Percentiles rank a stretch among this genome's conserved stretches.
Evolutionary conservation across 2,113 vertebrate species (phyloP).

Genomic region (Microtus pennsylvanicus): DNA sequence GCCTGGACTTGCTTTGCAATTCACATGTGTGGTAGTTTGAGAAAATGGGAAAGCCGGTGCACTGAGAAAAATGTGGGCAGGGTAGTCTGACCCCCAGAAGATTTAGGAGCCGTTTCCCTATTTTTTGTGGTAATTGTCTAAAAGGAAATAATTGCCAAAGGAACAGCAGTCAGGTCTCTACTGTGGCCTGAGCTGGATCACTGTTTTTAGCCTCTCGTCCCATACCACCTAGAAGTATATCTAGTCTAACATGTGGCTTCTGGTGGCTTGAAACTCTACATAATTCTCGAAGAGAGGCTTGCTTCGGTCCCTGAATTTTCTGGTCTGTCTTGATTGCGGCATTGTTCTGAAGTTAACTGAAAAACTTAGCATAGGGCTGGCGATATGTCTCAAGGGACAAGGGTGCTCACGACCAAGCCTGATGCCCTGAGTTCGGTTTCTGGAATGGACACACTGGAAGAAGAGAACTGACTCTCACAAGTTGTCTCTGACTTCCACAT

Average conservation of each 20-base stretch:
- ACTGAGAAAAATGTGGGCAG: not conserved
- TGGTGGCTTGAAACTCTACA: not conserved
- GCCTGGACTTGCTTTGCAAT: not conserved
- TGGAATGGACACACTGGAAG: not conserved
- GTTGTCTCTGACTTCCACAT: not conserved
- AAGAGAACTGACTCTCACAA: not conserved
- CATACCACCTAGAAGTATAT: fast-evolving
- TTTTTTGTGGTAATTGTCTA: not conserved
- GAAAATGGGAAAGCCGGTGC: not conserved
- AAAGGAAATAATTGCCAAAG: not conserved
- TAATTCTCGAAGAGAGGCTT: not conserved
- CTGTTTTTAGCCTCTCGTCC: fast-evolving
- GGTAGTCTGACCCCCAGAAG: not conserved
- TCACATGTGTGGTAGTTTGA: not conserved
- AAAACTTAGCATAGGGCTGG: not conserved
- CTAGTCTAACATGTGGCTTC: not conserved
- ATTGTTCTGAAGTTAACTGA: not conserved
- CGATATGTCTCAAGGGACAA: not conserved
- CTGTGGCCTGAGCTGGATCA: not conserved
- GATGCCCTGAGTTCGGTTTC: not conserved
- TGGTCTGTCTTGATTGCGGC: not conserved
- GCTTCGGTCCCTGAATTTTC: not conserved
- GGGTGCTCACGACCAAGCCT: not conserved
- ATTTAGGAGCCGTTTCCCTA: not conserved
- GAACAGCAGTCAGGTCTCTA: too few relatives aligned